Base-by-base conservation (phyloP, 2,113 vertebrate species). In the Cololabis saira region DNA sequence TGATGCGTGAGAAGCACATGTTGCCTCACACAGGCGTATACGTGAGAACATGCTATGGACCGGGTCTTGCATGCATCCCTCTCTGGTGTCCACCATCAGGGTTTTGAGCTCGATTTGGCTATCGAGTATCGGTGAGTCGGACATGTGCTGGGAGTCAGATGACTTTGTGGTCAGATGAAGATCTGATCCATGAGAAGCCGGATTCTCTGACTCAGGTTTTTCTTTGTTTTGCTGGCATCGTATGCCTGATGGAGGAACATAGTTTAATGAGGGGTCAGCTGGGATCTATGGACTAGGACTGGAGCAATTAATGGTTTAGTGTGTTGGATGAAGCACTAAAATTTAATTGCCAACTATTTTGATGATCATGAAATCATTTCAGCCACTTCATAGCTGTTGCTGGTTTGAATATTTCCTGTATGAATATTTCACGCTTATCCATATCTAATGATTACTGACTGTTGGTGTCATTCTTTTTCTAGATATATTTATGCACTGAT, bases 81-180 rank as follows among this genome's bases (percentile, higher is more conserved):
- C 56, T 64, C 54, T 64, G 71, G 71, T 81, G 54, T 85, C 77
- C 65, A 41, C 76, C 74, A 67, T 87, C 61, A 19, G 49, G 62
- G 63, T 52, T 83, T 62, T 75, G 79, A 80, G 79, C 49, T 76
- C 71, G 67, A 83, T 72, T 85, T 60, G 15, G 42, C 72, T 78
- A 85, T 89, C 82, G 16, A 17, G 67, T 90, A 75, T 81, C 71
- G 1, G 54, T 45, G 49, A 67, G 68, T 68, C 18, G 62, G 74
- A 71, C 78, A 86, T 84, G 86, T 74, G 65, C 71, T 18, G 30
- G 77, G 86, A 84, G 83, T 86, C 88, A 17, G 63, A 77, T 88
- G 71, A 83, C 87, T 59, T 48, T 17, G 64, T 81, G 83, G 75
- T 86, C 61, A 74, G 81, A 58, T 24, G 72, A 76, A 73, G 83